Percentiles rank a stretch among this genome's conserved stretches.
Evolutionary conservation across 2,888 invertebrate genomes (phyloP).

Genomic region (Cephus nigrinus): DNA sequence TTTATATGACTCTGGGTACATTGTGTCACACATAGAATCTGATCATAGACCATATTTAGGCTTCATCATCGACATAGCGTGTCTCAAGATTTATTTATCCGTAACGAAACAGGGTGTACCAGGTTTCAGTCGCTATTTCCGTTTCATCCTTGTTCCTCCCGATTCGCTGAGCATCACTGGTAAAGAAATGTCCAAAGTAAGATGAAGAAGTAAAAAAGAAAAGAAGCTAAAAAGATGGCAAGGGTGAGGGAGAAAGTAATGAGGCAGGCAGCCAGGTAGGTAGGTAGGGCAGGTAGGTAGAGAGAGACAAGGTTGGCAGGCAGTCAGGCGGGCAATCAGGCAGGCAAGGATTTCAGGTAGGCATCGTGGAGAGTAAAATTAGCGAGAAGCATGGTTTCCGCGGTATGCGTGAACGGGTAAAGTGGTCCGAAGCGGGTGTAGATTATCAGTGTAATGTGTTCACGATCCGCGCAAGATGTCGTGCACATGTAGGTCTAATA

Average conservation of each 20-base stretch:
- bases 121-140: background rate
- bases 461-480: constrained; percentile 59
- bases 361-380: background rate
- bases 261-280: background rate
- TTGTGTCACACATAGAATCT: background rate
- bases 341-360: background rate
- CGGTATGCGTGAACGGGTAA: constrained; percentile 42
- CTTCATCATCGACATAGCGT: background rate
- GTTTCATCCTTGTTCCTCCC: background rate
- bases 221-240: background rate
- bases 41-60: background rate
- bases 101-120: background rate
- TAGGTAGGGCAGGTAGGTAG: background rate
- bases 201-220: background rate
- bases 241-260: background rate
- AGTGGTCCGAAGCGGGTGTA: constrained; percentile 40
- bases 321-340: too few relatives aligned
- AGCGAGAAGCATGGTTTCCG: background rate
- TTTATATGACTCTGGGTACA: background rate
- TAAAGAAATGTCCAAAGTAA: background rate
- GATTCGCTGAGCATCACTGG: background rate
- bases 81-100: background rate
- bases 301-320: background rate
- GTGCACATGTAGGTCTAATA: constrained; percentile 62
- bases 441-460: constrained; percentile 58